Evolutionary conservation across 2,797 vertebrate genomes (phyloP).

Genomic region (Catostomus latipinnis): DNA sequence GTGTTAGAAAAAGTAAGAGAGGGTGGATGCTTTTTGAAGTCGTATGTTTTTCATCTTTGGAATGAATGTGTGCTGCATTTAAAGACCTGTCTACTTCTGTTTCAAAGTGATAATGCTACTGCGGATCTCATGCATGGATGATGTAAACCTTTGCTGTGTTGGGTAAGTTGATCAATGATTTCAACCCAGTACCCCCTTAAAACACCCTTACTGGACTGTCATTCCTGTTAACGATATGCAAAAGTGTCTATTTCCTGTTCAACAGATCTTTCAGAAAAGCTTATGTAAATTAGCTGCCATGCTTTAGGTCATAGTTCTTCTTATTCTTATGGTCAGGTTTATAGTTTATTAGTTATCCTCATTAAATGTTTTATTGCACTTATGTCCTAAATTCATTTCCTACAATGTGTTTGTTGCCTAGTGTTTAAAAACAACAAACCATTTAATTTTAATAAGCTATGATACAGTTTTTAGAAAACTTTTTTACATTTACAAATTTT

Average conservation of each 20-base stretch:
- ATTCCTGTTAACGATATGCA: not conserved
- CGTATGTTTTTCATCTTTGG: constrained; percentile 41
- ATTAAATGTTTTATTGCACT: not conserved
- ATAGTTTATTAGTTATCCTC: no score
- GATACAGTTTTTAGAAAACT: not conserved
- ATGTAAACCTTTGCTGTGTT: not conserved
- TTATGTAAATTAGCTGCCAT: not conserved
- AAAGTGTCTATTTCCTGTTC: not conserved
- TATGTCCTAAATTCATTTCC: no score
- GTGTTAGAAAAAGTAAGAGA: not conserved
- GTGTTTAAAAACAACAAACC: not conserved
- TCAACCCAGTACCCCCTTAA: not conserved
- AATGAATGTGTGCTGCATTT: constrained; percentile 45
- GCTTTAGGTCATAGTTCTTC: not conserved
- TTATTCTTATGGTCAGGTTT: not conserved
- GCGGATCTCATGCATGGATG: not conserved
- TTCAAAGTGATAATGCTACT: constrained; percentile 36
- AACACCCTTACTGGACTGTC: not conserved
- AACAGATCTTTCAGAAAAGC: not conserved
- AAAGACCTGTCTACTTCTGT: constrained; percentile 29
- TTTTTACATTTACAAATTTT: no score
- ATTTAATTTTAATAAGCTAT: not conserved
- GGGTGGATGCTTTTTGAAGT: constrained; percentile 40
- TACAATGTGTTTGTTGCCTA: not conserved
- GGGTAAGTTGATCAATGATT: not conserved